Base-by-base conservation (phyloP, 2,888 invertebrate genomes). In the Protodeltote pygarga region DNA sequence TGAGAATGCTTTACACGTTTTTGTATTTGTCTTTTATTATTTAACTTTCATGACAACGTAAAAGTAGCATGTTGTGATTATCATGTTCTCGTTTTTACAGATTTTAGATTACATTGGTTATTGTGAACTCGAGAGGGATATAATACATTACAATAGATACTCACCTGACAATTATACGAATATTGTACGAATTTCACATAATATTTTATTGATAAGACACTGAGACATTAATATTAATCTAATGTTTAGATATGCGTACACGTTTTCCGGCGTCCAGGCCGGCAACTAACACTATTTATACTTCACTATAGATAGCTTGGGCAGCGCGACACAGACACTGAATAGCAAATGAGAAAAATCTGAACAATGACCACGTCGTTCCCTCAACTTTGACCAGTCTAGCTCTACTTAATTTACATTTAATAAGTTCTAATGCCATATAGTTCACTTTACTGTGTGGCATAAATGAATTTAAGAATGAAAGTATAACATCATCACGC, bases 301-400 rank as follows among this genome's bases (percentile, higher is more conserved):
- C 67, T 71, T 74, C 70, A 80, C 77, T 81, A 78, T 79, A 79
- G 81, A 83, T 82, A 83, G 81, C 76, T 78, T 65, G 75, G 65
- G 69, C 79, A 77, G 68, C 71, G 70, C 82, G 77, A 73, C 75
- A 67, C 77, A 72, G 68, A 76, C 72, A 75, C 82, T 81, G 84
- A 83, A 84, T 85, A 73, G 73, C 84, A 87, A 87, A 87, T 87
- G 87, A 87, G 84, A 79, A 82, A 86, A 85, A 87, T 85, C 80
- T 77, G 71, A 73, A 69, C 68, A 62, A 61, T 71, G 71, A 71
- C 65, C 71, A 68, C 60, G 59, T 52, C 62, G 62, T 61, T 71
- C 55, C 70, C 63, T 65, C 71, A 61, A 62, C 65, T 69, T 47
- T 67, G 39, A 33, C 50, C 44, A 66, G 10, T 23, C 39, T 38